Evolutionary conservation across 2,797 vertebrate species (phyloP).

Genomic region (Pempheris klunzingeri): DNA sequence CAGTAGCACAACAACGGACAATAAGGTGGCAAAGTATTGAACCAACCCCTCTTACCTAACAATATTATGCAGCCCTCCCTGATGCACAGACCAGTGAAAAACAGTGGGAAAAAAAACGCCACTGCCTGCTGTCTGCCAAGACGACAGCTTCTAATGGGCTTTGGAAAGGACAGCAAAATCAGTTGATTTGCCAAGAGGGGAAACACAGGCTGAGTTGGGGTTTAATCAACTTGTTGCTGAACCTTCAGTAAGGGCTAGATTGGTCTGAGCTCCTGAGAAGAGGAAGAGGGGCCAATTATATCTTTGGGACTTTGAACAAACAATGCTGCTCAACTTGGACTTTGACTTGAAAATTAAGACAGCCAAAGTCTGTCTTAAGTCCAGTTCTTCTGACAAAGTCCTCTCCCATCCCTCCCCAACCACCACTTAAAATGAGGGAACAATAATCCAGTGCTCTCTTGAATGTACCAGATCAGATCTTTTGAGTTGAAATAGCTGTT

Average conservation of each 20-base stretch:
- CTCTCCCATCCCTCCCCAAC: background rate
- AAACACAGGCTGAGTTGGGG: slow-evolving; percentile 27
- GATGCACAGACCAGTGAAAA: slow-evolving; percentile 29
- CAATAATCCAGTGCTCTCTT: slow-evolving; percentile 27
- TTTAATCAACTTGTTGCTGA: slow-evolving; percentile 55
- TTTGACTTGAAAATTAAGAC: slow-evolving; percentile 8
- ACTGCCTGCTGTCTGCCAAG: slow-evolving; percentile 42
- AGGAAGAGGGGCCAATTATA: slow-evolving; percentile 38
- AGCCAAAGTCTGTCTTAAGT: slow-evolving; percentile 2
- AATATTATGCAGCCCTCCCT: slow-evolving; percentile 13
- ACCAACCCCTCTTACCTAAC: slow-evolving; percentile 12
- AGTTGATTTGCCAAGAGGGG: slow-evolving; percentile 43
- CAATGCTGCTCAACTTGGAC: slow-evolving; percentile 32
- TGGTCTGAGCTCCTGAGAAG: slow-evolving; percentile 53
- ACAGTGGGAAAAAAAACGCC: slow-evolving; percentile 20
- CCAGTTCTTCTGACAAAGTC: slow-evolving; percentile 12
- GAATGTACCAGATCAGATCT: slow-evolving; percentile 15
- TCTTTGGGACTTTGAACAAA: slow-evolving; percentile 53
- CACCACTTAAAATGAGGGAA: slow-evolving; percentile 22
- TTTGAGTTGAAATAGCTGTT: background rate
- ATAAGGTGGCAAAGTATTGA: slow-evolving; percentile 26
- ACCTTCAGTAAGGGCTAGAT: slow-evolving; percentile 54
- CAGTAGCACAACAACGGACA: slow-evolving; percentile 36
- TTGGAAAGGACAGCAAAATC: slow-evolving; percentile 50
- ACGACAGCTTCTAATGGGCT: slow-evolving; percentile 51